Percentiles rank a stretch among this genome's conserved stretches.
These are phyloP conservation scores for Laspeyria flexula DNA, from an alignment of 2,888 invertebrate genomes.

Conservation along the genomic window DNA sequence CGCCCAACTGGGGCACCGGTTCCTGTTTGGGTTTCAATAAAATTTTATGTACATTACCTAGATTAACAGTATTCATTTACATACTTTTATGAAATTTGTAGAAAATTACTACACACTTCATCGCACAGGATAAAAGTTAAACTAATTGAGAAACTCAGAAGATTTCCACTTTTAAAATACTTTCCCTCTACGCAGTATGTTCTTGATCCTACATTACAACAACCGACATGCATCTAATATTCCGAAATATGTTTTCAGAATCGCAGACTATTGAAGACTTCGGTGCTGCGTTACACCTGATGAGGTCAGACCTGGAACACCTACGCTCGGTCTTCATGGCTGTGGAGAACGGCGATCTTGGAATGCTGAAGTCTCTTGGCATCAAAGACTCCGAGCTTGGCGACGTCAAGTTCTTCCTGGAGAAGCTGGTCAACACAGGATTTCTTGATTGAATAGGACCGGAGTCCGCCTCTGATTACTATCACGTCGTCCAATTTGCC, in stretches of 20 bases:
- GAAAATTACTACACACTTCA: too few species aligned
- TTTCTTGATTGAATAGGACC: constrained; percentile 96
- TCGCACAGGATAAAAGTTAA: too few species aligned
- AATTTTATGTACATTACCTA: too few species aligned
- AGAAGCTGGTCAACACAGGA: constrained; percentile 97
- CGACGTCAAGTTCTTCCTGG: constrained; percentile 98
- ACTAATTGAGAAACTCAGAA: too few species aligned
- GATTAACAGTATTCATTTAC: too few species aligned
- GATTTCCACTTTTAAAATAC: too few species aligned
- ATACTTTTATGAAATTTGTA: too few species aligned
- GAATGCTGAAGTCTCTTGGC: constrained; percentile 96
- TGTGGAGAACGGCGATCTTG: constrained; percentile 97
- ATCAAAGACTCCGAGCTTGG: constrained; percentile 98
- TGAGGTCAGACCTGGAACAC: constrained; percentile 96
- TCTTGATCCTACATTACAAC: too few species aligned
- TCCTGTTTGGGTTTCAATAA: constrained; percentile 12
- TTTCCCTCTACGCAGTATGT: too few species aligned
- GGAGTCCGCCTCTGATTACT: constrained; percentile 91
- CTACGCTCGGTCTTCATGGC: constrained; percentile 98
- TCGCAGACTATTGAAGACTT: constrained; percentile 98
- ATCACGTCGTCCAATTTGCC: constrained; percentile 88
- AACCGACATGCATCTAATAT: background rate
- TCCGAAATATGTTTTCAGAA: constrained; percentile 84
- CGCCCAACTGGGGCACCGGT: constrained; percentile 22
- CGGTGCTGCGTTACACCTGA: constrained; percentile 93